Percentiles rank a stretch among this genome's conserved stretches.
phyloP scores from a whole-genome alignment of 2,888 invertebrate genomes.

The Oxystoma pomonae region DNA sequence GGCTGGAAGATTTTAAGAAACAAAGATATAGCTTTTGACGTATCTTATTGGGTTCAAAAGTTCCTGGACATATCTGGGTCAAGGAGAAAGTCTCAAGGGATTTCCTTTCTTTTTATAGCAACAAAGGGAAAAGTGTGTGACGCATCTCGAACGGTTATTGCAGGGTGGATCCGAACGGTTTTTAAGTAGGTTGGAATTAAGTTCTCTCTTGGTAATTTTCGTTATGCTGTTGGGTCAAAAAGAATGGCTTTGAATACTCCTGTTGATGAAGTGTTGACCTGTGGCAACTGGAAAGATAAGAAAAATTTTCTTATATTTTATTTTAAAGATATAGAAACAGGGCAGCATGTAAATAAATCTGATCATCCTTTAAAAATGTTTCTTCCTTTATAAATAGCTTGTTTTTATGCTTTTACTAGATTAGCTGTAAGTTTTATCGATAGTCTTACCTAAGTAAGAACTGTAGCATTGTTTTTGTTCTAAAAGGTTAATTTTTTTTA shows the following conservation, averaged over 20 bases:
- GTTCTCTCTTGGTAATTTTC: slow-evolving; percentile 15
- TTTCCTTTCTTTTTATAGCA: slow-evolving; percentile 18
- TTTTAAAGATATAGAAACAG: slow-evolving; percentile 1
- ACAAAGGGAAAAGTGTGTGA: slow-evolving; percentile 16
- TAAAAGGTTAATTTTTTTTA: too few species aligned
- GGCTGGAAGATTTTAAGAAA: slow-evolving; percentile 19
- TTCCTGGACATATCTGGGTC: slow-evolving; percentile 11
- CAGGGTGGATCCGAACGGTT: slow-evolving; percentile 17
- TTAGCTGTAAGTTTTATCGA: too few species aligned
- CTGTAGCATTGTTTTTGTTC: too few species aligned
- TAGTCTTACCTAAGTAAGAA: too few species aligned
- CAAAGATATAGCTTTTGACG: slow-evolving; percentile 13
- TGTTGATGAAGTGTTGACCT: slow-evolving; percentile 16
- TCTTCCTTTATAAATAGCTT: too few species aligned
- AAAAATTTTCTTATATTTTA: slow-evolving; percentile 15
- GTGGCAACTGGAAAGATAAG: slow-evolving; percentile 14
- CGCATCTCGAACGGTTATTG: slow-evolving; percentile 16
- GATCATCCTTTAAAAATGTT: too few species aligned
- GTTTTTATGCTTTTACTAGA: too few species aligned
- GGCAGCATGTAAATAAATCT: too few species aligned
- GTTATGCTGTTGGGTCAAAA: slow-evolving; percentile 17
- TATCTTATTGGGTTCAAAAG: slow-evolving; percentile 14
- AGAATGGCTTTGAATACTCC: slow-evolving; percentile 11
- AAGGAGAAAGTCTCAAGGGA: slow-evolving; percentile 4
- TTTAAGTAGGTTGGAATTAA: slow-evolving; percentile 12